Conservation (phyloP, 2,797 vertebrate species). For the Dryobates pubescens region DNA sequence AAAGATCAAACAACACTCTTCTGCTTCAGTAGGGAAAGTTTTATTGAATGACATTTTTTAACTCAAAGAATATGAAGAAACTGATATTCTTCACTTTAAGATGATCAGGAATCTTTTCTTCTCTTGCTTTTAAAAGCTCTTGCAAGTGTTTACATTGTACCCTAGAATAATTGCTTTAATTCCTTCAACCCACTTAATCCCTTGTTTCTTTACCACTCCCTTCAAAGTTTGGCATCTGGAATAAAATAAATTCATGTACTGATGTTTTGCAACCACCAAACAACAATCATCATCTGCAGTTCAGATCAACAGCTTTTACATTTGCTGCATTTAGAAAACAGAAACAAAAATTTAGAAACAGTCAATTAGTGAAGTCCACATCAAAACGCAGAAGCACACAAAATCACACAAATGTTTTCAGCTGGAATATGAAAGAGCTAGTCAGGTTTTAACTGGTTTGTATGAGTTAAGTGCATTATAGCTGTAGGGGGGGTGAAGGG, state of each 20-base stretch:
- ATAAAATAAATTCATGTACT: background rate
- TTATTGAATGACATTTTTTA: background rate
- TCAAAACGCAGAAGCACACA: background rate
- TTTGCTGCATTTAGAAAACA: background rate
- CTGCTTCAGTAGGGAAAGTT: slow-evolving; percentile 18
- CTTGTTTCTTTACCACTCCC: background rate
- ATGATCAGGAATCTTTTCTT: background rate
- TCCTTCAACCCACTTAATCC: slow-evolving; percentile 1
- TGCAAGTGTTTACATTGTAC: slow-evolving; percentile 19
- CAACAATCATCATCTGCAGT: background rate
- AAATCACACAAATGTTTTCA: too few species aligned
- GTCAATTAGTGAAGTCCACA: background rate
- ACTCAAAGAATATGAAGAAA: background rate
- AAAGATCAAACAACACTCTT: slow-evolving; percentile 33
- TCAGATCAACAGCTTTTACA: background rate
- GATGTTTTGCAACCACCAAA: background rate
- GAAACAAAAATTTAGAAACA: background rate
- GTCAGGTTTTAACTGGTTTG: background rate
- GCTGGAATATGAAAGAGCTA: background rate
- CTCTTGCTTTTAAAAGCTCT: background rate
- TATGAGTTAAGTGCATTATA: background rate
- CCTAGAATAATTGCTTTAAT: slow-evolving; percentile 23
- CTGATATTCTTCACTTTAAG: background rate
- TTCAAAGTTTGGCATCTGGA: background rate
- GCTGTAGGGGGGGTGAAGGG: too few species aligned